A percentile compares a stretch with the other conserved stretches of the same genome.
Conservation (phyloP, 2,888 invertebrate species). For the Eugnorisma glareosa region DNA sequence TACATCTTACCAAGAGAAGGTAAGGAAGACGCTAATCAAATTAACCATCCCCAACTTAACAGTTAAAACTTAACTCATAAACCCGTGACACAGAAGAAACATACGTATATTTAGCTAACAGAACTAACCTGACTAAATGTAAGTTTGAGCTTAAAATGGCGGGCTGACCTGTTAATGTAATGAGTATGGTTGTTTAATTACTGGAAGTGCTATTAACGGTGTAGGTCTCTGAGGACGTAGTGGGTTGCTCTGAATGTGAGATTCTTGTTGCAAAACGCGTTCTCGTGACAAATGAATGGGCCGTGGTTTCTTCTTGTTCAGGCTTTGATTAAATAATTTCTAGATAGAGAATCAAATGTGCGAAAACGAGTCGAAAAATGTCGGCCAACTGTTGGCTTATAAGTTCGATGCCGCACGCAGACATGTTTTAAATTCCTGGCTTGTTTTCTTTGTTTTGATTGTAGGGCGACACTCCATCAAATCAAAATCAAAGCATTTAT, state of each 20-base stretch:
- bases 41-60: neutral
- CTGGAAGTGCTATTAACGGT: neutral
- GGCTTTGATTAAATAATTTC: too few relatives aligned
- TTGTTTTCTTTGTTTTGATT: too few relatives aligned
- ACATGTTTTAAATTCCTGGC: too few relatives aligned
- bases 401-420: too few relatives aligned
- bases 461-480: too few relatives aligned
- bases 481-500: too few relatives aligned
- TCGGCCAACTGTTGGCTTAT: too few relatives aligned
- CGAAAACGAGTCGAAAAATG: too few relatives aligned
- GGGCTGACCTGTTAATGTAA: conserved; percentile 4
- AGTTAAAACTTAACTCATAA: conserved; percentile 26
- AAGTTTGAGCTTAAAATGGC: conserved; percentile 6
- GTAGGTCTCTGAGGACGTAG: neutral
- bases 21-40: neutral
- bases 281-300: neutral
- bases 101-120: neutral
- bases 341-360: too few relatives aligned
- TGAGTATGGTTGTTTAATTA: neutral
- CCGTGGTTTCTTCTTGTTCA: too few relatives aligned
- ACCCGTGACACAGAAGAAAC: neutral
- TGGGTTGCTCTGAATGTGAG: neutral
- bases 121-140: conserved; percentile 15
- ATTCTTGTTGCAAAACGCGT: neutral
- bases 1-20: neutral